A percentile compares a stretch with the other conserved stretches of the same genome.
Evolutionary conservation across 2,113 vertebrate species (phyloP).

Genomic region (Rostratula benghalensis): DNA sequence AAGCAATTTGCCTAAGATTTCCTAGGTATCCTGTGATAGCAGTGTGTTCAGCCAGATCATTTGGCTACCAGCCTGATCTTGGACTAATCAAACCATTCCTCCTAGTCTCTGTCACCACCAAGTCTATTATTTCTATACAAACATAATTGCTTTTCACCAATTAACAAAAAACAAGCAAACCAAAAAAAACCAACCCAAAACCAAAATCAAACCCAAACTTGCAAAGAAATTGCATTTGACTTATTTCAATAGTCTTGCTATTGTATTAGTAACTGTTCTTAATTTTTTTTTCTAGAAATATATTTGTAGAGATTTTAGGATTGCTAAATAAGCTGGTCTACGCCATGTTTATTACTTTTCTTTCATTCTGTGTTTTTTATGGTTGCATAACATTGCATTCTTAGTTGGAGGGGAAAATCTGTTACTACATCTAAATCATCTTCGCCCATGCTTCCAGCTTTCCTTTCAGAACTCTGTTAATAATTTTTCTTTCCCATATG

Average conservation of each 20-base stretch:
- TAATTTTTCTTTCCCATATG: slow-evolving; percentile 62
- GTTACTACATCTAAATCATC: slow-evolving; percentile 29
- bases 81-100: background rate
- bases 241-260: background rate
- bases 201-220: background rate
- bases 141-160: background rate
- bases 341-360: background rate
- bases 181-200: too few relatives aligned
- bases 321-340: background rate
- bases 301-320: background rate
- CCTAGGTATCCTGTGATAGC: background rate
- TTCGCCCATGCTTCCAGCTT: slow-evolving; percentile 23
- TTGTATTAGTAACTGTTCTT: background rate
- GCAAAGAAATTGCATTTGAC: background rate
- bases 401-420: slow-evolving; percentile 46
- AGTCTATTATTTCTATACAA: background rate
- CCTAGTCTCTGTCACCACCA: background rate
- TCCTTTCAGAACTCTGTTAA: slow-evolving; percentile 60
- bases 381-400: slow-evolving; percentile 29
- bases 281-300: background rate
- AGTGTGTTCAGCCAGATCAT: background rate
- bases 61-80: background rate
- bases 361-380: background rate
- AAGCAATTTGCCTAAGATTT: background rate
- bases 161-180: too few relatives aligned